Base-by-base conservation (phyloP, 1,140 invertebrate species). In the Ephestia elutella region DNA sequence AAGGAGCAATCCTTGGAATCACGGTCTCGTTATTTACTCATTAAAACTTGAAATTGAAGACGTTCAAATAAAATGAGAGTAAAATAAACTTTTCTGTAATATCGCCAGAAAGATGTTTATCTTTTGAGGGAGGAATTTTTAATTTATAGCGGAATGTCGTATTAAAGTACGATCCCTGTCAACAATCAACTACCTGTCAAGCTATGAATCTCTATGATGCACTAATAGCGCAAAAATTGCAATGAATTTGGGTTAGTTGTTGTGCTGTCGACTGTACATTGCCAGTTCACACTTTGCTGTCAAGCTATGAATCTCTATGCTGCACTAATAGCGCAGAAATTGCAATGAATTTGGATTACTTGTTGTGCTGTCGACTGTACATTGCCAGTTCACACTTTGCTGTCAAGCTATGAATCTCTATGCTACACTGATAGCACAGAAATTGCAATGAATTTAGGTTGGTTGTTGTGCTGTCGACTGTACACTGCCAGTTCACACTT, bases 41-140 rank as follows among this genome's bases (percentile, higher is more conserved):
- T 84, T 84, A 82, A 82, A 82, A 84, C 73, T 84, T 84, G 57
- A 65, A 71, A 82, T 82, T 78, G 74, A 68, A 72, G 71, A 64
- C 69, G 71, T 73, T 80, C 65, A 68, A 60, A 78, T 72, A 54
- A 64, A 50, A 65, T 57, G 62, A 59, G 73, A 70, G 69, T 69
- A 67, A 81, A 74, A 75, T 66, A 72, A 75, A 75, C 66, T 78
- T 80, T 73, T 71, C 70, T 75, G 70, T 73, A 62, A 75, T 69
- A 72, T 71, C 50, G 56, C 59, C 9, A 50, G 54, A 54, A 55
- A 63, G 48, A 61, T 66, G 59, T 70, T 66, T 66, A 60, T 57
- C 50, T 60, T 53, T 32, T 19, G 57, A 38, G 49, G 57, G 30
- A 44, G 32, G 30, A 53, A 53, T 59, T 53, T 57, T 63, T 51